Evolutionary conservation across 2,113 vertebrate genomes (phyloP), one percentile per base, ranked within the genome.

Genomic region (Struthidea cinerea): DNA sequence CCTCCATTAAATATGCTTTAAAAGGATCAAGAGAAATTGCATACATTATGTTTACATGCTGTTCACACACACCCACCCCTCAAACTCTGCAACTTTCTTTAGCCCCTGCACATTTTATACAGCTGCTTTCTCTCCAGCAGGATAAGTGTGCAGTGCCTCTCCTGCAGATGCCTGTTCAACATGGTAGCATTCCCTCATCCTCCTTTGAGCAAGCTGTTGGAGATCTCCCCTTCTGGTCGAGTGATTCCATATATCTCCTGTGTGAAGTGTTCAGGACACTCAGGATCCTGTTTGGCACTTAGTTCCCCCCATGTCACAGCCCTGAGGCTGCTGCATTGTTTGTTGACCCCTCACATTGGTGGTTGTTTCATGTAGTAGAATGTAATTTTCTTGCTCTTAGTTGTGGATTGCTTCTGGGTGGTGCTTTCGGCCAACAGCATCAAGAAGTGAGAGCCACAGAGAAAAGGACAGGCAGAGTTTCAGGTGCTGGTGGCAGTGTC

Each of bases 161-260:
- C 35, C n/a, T 85, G 22, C 21, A 75, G 81, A 63, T 68, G 42
- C 56, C 71, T 61, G 19, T 67, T 60, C 67, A 67, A 18, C 70
- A 74, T 41, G 89, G 75, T 19, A 57, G 46, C 46, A 3, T 83
- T 87, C 59, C 80, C 92, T 85, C 71, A 17, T 71, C 37, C 49
- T 63, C 70, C 63, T 77, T 67, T 46, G 67, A 93, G 92, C 7
- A 46, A 87, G 42, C 89, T 84, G 88, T 74, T 84, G 82, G 88
- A 83, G 63, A 27, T 17, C 44, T 91, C 32, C 23, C 39, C 50
- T 91, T 86, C 81, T 68, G 84, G 71, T 50, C 15, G 9, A 94
- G 53, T 24, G 78, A 35, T 71, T 57, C 90, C 81, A 23, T 56
- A 1, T 33, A 61, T n/a, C 59, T 77, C 63, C 63, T 0, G 1